Base-by-base conservation (phyloP, 2,888 invertebrate species). In the Enchytraeus crypticus region DNA sequence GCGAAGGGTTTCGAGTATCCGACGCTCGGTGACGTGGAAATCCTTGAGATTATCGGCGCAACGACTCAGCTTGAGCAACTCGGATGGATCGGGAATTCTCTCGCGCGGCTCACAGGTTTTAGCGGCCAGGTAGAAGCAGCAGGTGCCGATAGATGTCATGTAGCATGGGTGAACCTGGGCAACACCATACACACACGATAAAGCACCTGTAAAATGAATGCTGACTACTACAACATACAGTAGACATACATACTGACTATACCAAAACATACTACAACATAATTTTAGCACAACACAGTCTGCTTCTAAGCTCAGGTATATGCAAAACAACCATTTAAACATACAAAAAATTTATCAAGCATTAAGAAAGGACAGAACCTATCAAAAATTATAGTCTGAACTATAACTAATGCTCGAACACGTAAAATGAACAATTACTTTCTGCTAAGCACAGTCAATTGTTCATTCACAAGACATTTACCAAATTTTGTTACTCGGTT, bases 1-100 rank as follows among this genome's bases (percentile, higher is more conserved):
- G 53, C 64, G 64, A 14, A 77, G 68, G 51, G 75, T 73, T 26
- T 72, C 70, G 3, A 74, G 66, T n/a, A 77, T 69, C 30, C 72
- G 67, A 27, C 67, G 66, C 64, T 77, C 76, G 75, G 77, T 77
- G 47, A 73, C 70, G 27, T 68, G 65, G 27, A 77, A 66, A 64
- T 77, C 77, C 23, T 70, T 69, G 5, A 72, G 64, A 55, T 72
- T 72, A 69, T 76, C 75, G 14, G 67, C 70, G 60, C 73, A 69
- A 63, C 72, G 66, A 61, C 74, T 71, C 4, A 74, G 65, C 30
- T 66, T 57, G 14, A 73, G 67, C 23, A 77, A 68, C 55, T 72
- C 71, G 14, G 66, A 61, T 2, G 72, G 69, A 59, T 64, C 67
- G 27, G 74, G 75, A 55, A 69, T 66, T 60, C 65, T 64, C 69